These are phyloP conservation scores for Sphinx pinastri DNA, from an alignment of 2,888 invertebrate species.

Conservation along the genomic window DNA sequence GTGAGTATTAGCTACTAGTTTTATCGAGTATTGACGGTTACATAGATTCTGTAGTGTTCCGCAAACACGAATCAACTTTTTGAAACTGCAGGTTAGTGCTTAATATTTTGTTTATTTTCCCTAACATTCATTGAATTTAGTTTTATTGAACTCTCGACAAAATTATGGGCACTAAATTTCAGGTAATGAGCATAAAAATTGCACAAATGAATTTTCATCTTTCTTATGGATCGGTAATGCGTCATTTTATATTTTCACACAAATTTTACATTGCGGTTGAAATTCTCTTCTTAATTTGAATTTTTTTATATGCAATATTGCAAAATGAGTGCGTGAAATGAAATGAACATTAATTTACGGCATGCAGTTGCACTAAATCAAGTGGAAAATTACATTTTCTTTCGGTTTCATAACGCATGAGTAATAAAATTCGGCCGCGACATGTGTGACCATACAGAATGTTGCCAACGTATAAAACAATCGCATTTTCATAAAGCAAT, in stretches of 20 bases:
- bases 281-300: neutral
- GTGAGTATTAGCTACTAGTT: neutral
- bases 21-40: neutral
- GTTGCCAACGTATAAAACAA: conserved; percentile 15
- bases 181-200: no score
- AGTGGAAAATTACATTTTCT: conserved; percentile 3
- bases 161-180: neutral
- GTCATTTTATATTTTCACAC: no score
- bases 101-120: conserved; percentile 16
- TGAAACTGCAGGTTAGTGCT: neutral
- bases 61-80: conserved; percentile 9
- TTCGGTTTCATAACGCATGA: neutral
- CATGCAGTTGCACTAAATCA: conserved; percentile 15
- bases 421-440: conserved; percentile 16
- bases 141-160: neutral
- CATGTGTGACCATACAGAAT: conserved; percentile 15
- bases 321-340: neutral
- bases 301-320: neutral
- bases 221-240: no score
- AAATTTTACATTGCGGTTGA: no score
- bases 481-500: neutral
- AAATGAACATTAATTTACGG: conserved; percentile 1
- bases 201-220: no score
- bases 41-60: conserved; percentile 13
- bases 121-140: neutral